phyloP scores from a whole-genome alignment of 2,797 vertebrate species.

The Poecilia velifera region DNA sequence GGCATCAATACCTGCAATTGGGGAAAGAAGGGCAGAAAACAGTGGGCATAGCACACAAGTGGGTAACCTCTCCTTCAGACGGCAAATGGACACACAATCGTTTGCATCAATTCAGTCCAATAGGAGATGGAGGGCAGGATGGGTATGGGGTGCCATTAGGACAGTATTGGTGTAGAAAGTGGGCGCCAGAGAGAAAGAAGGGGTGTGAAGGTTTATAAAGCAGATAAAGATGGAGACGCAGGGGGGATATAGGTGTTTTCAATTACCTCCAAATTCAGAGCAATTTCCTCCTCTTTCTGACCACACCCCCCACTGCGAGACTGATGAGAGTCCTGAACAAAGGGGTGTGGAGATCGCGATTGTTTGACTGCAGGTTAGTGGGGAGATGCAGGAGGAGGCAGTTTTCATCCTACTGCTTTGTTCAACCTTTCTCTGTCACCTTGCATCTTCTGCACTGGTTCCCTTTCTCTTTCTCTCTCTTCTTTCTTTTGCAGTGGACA shows the following conservation, averaged over 20 bases:
- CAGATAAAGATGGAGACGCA: constrained; percentile 60
- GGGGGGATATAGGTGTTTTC: constrained; percentile 80
- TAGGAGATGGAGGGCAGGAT: constrained; percentile 72
- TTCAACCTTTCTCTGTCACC: constrained; percentile 76
- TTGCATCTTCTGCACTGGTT: constrained; percentile 63
- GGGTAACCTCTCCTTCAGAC: constrained; percentile 75
- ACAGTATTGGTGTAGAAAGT: constrained; percentile 64
- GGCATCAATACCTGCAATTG: constrained; percentile 84
- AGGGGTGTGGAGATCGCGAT: constrained; percentile 71
- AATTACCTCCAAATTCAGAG: constrained; percentile 81
- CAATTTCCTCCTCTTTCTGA: constrained; percentile 82
- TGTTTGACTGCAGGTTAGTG: constrained; percentile 69
- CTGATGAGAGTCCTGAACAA: constrained; percentile 80
- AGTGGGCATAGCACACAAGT: constrained; percentile 60
- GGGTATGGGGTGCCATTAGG: constrained; percentile 70
- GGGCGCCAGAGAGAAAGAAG: constrained; percentile 51
- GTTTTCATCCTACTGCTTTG: constrained; percentile 61
- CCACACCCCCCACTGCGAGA: constrained; percentile 75
- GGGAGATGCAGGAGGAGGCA: constrained; percentile 60
- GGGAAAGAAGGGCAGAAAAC: constrained; percentile 66
- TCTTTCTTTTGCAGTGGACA: constrained; percentile 15
- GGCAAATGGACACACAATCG: constrained; percentile 74
- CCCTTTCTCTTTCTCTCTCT: constrained; percentile 14
- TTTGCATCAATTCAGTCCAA: constrained; percentile 81
- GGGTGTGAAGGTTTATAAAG: constrained; percentile 61